Percentiles rank a stretch among this genome's conserved stretches.
Evolutionary conservation across 2,888 invertebrate genomes (phyloP).

Genomic region (Stenoptilia bipunctidactyla): DNA sequence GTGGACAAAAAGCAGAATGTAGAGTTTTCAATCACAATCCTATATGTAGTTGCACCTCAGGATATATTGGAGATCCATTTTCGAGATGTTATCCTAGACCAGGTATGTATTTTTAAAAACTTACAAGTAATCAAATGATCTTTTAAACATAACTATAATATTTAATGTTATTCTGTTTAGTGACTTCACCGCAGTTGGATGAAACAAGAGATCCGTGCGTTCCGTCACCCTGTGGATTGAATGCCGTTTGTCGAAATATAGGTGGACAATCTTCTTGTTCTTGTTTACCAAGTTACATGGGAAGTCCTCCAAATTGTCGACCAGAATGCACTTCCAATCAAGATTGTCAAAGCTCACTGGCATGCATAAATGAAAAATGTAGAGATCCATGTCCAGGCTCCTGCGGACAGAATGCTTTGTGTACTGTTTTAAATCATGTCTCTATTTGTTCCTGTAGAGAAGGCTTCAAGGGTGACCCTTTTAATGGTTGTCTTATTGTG

Average conservation of each 20-base stretch:
- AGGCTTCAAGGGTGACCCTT: slow-evolving; percentile 74
- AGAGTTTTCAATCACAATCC: slow-evolving; percentile 80
- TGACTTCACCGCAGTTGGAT: slow-evolving; percentile 36
- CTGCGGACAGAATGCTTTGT: slow-evolving; percentile 71
- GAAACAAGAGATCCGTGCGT: slow-evolving; percentile 72
- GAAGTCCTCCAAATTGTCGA: slow-evolving; percentile 76
- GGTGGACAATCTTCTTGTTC: slow-evolving; percentile 73
- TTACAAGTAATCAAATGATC: no score
- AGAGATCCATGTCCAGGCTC: slow-evolving; percentile 78
- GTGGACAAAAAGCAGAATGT: slow-evolving; percentile 79
- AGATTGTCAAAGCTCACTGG: slow-evolving; percentile 75
- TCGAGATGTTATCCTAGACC: slow-evolving; percentile 73
- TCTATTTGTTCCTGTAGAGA: slow-evolving; percentile 74
- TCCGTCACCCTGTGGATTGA: slow-evolving; percentile 77
- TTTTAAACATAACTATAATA: slow-evolving; percentile 1
- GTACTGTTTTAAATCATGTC: slow-evolving; percentile 73
- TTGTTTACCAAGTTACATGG: slow-evolving; percentile 71
- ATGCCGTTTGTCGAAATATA: slow-evolving; percentile 69
- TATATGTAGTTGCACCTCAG: slow-evolving; percentile 75
- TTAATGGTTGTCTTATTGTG: slow-evolving; percentile 49
- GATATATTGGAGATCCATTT: slow-evolving; percentile 75
- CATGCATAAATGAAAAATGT: slow-evolving; percentile 76
- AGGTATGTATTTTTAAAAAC: no score
- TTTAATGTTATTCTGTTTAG: slow-evolving; percentile 23
- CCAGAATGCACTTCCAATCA: slow-evolving; percentile 77